Conservation (phyloP, 2,888 invertebrate genomes). For the Portevinia maculata region DNA sequence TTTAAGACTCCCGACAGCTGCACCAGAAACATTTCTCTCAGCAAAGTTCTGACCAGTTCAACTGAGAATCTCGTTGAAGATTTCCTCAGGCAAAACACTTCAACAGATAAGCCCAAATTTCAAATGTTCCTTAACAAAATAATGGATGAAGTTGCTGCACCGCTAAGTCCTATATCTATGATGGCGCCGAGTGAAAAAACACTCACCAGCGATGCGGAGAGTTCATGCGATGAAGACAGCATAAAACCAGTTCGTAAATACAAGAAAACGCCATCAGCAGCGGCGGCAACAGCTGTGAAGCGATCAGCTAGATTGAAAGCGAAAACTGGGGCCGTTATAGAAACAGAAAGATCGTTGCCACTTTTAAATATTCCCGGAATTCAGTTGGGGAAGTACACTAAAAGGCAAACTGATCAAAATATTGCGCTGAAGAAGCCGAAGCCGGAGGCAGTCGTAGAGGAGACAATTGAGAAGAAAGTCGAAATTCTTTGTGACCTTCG, state of each 20-base stretch:
- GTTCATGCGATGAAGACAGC: conserved; percentile 22
- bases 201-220: conserved; percentile 14
- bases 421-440: background rate
- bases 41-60: conserved; percentile 15
- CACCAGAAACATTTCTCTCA: background rate
- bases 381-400: conserved; percentile 62
- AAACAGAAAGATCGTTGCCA: background rate
- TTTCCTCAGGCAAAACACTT: conserved; percentile 13
- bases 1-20: conserved; percentile 28
- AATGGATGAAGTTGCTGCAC: conserved; percentile 33
- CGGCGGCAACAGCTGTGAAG: conserved; percentile 48
- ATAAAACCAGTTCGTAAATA: conserved; percentile 1
- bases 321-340: background rate
- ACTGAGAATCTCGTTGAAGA: conserved; percentile 49
- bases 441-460: background rate
- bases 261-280: conserved; percentile 32
- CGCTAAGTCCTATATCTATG: conserved; percentile 50
- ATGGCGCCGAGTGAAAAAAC: conserved; percentile 36
- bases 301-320: conserved; percentile 45
- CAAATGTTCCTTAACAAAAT: conserved; percentile 43
- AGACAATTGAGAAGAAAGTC: background rate
- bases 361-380: conserved; percentile 26
- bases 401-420: conserved; percentile 4
- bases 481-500: conserved; percentile 3
- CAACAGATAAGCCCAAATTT: conserved; percentile 29